These are phyloP conservation scores for Gymnorhina tibicen DNA, from an alignment of 2,113 vertebrate genomes.

Conservation along the genomic window DNA sequence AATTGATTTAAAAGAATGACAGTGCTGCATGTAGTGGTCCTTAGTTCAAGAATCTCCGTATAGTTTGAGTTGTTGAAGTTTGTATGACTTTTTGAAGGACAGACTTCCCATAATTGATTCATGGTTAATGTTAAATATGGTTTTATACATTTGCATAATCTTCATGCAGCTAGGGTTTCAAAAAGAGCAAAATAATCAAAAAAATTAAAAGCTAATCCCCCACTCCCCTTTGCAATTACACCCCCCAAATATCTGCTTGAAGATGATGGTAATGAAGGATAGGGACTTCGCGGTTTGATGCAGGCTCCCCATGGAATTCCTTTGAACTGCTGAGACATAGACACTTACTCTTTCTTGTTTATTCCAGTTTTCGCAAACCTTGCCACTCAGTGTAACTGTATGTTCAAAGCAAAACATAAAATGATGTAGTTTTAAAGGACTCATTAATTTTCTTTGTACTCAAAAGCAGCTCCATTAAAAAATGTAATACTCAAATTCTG, in stretches of 20 bases:
- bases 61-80: not conserved
- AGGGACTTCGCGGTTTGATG: slow-evolving; percentile 36
- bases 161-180: not conserved
- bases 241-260: slow-evolving; percentile 5
- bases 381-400: not conserved
- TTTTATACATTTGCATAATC: slow-evolving; percentile 1
- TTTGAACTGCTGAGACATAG: slow-evolving; percentile 61
- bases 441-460: slow-evolving; percentile 74
- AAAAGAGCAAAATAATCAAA: not conserved
- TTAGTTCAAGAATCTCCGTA: not conserved
- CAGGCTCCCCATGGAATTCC: slow-evolving; percentile 55
- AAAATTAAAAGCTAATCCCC: not conserved
- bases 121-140: not conserved
- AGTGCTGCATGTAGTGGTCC: not conserved
- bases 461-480: slow-evolving; percentile 62
- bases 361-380: slow-evolving; percentile 50
- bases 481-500: slow-evolving; percentile 51
- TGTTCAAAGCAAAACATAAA: slow-evolving; percentile 70
- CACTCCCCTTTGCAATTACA: not conserved
- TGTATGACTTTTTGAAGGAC: not conserved
- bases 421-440: slow-evolving; percentile 66
- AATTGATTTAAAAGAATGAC: not conserved
- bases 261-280: slow-evolving; percentile 41
- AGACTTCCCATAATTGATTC: not conserved
- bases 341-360: slow-evolving; percentile 64